A percentile compares a stretch with the other conserved stretches of the same genome.
These are phyloP conservation scores for Andrena hattorfiana DNA, from an alignment of 2,888 invertebrate genomes.

Conservation along the genomic window DNA sequence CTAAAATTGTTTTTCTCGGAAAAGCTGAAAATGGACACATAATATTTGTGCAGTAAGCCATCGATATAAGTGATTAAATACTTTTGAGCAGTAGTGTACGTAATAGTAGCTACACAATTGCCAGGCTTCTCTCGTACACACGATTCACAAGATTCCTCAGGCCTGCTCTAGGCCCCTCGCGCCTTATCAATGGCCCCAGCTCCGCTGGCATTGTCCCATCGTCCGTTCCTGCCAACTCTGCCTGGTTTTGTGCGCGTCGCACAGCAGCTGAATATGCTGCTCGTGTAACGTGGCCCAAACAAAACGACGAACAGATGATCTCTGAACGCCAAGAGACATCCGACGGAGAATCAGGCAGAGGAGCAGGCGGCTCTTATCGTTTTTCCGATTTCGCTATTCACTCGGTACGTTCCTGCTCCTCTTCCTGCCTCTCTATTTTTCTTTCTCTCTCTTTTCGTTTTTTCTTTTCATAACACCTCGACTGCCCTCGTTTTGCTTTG, in stretches of 20 bases:
- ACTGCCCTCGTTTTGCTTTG: background rate
- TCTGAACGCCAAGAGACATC: slow-evolving; percentile 33
- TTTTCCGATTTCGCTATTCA: slow-evolving; percentile 22
- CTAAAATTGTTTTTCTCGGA: no score
- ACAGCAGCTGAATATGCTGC: slow-evolving; percentile 20
- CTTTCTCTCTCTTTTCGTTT: background rate
- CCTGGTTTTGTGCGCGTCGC: slow-evolving; percentile 10
- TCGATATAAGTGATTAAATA: no score
- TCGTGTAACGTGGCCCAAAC: slow-evolving; percentile 8
- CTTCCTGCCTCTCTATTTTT: background rate
- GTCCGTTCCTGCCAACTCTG: slow-evolving; percentile 13
- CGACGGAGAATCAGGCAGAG: slow-evolving; percentile 13
- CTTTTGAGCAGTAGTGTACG: background rate
- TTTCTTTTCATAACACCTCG: background rate
- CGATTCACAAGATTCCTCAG: background rate
- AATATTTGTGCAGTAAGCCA: no score
- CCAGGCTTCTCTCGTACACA: background rate
- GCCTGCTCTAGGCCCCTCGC: background rate
- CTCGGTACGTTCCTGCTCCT: background rate
- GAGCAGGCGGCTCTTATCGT: slow-evolving; percentile 2
- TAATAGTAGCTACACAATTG: background rate
- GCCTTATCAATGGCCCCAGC: slow-evolving; percentile 3
- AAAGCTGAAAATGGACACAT: no score
- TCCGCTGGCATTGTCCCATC: slow-evolving; percentile 17
- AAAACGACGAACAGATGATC: slow-evolving; percentile 39